Evolutionary conservation across 2,888 invertebrate species (phyloP).

Genomic region (Trissoscelio sp.): DNA sequence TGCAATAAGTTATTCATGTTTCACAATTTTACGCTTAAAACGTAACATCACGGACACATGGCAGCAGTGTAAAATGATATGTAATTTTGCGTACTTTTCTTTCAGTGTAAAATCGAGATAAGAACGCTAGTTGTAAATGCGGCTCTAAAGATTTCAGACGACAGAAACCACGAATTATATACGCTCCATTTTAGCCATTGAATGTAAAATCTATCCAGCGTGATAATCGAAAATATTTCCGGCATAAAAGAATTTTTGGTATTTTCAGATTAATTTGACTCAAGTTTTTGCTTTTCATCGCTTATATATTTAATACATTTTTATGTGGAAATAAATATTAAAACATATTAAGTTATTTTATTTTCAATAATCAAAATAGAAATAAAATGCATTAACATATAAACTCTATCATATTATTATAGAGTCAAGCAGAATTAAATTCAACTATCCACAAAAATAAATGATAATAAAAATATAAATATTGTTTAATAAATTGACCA

Average conservation of each 20-base stretch:
- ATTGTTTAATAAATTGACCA: too few species aligned
- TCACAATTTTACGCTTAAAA: conserved; percentile 30
- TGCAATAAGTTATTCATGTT: background rate
- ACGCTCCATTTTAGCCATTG: conserved; percentile 58
- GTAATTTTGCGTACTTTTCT: conserved; percentile 55
- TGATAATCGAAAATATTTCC: conserved; percentile 44
- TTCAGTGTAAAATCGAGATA: conserved; percentile 55
- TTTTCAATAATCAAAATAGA: background rate
- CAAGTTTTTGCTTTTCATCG: background rate
- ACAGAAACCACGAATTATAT: conserved; percentile 54
- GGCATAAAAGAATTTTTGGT: conserved; percentile 24
- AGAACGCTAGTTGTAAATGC: conserved; percentile 47
- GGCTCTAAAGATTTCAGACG: conserved; percentile 39
- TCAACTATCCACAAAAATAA: too few species aligned
- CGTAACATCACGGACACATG: conserved; percentile 14
- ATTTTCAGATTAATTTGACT: background rate
- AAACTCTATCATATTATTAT: too few species aligned
- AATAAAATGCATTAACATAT: background rate
- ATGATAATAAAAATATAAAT: too few species aligned
- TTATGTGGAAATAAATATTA: too few species aligned
- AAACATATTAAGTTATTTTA: background rate
- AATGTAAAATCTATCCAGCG: conserved; percentile 34
- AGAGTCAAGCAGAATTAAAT: too few species aligned
- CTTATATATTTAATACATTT: too few species aligned
- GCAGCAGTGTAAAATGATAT: conserved; percentile 20